Conservation (phyloP, 2,113 vertebrate species). For the Salvelinus sp. region DNA sequence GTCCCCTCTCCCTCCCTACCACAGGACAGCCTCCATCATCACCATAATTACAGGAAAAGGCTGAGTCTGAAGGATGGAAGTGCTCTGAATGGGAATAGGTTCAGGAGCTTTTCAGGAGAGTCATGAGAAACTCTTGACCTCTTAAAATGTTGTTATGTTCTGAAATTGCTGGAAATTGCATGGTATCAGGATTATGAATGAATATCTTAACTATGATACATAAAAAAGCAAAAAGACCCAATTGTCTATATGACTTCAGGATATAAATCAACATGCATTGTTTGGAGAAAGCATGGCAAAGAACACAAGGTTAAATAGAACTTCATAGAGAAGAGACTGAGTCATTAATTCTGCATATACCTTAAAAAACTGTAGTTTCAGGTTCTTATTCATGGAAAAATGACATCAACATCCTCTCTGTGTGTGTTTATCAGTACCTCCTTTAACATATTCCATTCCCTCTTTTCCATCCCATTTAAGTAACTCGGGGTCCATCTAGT, state of each 20-base stretch:
- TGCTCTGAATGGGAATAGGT: no score
- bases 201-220: no score
- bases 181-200: not conserved
- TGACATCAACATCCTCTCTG: not conserved
- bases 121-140: no score
- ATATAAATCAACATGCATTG: not conserved
- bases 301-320: not conserved
- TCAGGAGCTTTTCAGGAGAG: no score
- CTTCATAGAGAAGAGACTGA: not conserved
- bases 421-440: not conserved
- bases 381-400: not conserved
- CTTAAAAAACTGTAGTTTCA: not conserved
- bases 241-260: no score
- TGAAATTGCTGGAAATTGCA: not conserved
- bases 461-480: slow-evolving; percentile 20
- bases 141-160: not conserved
- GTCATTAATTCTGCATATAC: not conserved
- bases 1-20: no score
- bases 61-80: no score
- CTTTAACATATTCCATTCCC: slow-evolving; percentile 1
- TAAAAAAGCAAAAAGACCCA: no score
- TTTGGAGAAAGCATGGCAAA: not conserved
- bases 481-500: slow-evolving; percentile 23
- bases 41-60: no score
- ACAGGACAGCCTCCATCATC: no score